Conservation (phyloP, 35 echinoderm and acorn worm genomes). For the Strongylocentrotus purpuratus region DNA sequence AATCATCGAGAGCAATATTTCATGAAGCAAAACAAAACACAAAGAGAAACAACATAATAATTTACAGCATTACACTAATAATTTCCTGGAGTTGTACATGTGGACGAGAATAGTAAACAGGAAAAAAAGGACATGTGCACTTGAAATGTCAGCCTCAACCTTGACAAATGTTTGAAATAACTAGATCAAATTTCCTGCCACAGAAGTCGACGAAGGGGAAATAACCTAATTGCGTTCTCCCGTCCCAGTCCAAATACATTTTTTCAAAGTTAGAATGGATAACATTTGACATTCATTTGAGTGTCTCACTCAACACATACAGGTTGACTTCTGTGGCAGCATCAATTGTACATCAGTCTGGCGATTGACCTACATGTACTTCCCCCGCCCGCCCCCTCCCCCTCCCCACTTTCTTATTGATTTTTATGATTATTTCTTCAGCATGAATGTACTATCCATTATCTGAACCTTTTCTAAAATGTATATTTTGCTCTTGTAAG, state of each 20-base stretch:
- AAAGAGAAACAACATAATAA: too few species aligned
- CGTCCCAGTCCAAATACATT: not conserved
- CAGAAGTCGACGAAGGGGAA: not conserved
- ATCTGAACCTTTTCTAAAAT: too few species aligned
- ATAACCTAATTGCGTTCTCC: not conserved
- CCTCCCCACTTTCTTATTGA: not conserved
- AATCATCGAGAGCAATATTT: too few species aligned
- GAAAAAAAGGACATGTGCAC: not conserved
- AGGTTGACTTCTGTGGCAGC: not conserved
- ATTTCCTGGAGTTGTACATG: not conserved
- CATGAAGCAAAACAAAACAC: too few species aligned
- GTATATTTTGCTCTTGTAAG: too few species aligned
- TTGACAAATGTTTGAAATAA: constrained; percentile 39
- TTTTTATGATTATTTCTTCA: not conserved
- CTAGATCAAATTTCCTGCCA: constrained; percentile 28
- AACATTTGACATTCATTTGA: not conserved
- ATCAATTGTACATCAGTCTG: not conserved
- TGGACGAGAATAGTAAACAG: not conserved
- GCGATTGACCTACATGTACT: not conserved
- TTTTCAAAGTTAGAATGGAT: not conserved
- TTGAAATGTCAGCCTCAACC: not conserved
- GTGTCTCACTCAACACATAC: not conserved
- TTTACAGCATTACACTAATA: too few species aligned
- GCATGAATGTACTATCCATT: not conserved
- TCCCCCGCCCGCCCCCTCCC: not conserved